These are phyloP conservation scores for Grammomys dolichurus DNA, from an alignment of 2,113 vertebrate genomes.

Conservation along the genomic window DNA sequence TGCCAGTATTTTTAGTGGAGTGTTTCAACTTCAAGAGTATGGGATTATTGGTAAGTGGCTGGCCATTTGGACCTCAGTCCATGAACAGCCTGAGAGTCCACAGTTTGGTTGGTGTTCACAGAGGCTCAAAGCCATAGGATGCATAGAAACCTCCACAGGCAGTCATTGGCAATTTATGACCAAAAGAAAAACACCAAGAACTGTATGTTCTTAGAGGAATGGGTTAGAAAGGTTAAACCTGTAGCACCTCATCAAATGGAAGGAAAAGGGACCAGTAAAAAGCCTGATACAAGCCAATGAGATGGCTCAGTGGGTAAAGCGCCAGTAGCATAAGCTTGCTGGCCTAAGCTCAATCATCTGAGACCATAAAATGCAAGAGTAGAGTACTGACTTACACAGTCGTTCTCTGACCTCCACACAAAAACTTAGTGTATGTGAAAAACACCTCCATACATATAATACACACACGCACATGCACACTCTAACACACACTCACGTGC, in stretches of 20 bases:
- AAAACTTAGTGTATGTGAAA: not conserved
- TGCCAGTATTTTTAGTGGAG: not conserved
- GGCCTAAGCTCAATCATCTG: not conserved
- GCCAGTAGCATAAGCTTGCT: rapidly evolving
- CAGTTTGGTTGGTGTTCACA: not conserved
- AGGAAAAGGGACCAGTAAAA: not conserved
- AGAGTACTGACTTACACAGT: not conserved
- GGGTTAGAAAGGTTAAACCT: not conserved
- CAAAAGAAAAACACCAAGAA: not conserved
- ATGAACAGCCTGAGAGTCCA: not conserved
- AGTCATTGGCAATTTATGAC: not conserved
- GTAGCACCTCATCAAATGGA: not conserved
- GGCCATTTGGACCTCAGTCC: not conserved
- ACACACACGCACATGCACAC: not conserved
- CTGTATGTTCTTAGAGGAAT: not conserved
- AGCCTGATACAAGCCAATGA: not conserved
- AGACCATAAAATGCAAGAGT: not conserved
- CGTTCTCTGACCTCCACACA: not conserved
- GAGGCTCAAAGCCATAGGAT: not conserved
- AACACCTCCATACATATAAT: not conserved
- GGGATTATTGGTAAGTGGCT: rapidly evolving
- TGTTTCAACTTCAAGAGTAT: not conserved
- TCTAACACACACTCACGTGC: not conserved
- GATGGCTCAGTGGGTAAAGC: not conserved
- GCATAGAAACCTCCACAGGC: no score